phyloP scores from a whole-genome alignment of 2,113 vertebrate species.

The Hippocampus zosterae region DNA sequence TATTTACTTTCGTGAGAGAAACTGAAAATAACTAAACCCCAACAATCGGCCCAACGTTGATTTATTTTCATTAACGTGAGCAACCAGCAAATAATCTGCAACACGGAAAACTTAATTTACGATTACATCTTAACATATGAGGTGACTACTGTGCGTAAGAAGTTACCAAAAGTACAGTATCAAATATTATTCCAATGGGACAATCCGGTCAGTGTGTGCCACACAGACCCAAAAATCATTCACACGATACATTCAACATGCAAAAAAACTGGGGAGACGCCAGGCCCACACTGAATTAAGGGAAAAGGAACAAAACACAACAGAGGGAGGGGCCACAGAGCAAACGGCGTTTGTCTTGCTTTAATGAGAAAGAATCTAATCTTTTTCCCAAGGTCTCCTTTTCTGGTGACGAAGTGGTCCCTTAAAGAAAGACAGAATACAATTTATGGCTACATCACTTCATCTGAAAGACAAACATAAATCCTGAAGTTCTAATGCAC shows the following conservation, averaged over 20 bases:
- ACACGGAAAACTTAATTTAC: background rate
- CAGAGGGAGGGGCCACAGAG: no score
- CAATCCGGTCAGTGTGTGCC: no score
- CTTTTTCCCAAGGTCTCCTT: slow-evolving; percentile 60
- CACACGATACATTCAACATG: no score
- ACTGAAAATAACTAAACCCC: background rate
- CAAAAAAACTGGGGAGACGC: background rate
- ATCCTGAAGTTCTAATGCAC: background rate
- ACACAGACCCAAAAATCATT: no score
- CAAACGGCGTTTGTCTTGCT: background rate
- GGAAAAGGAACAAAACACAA: no score
- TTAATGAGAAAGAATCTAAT: slow-evolving; percentile 20
- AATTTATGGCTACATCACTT: slow-evolving; percentile 1
- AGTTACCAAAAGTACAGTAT: background rate
- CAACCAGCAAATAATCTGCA: background rate
- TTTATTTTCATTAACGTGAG: background rate
- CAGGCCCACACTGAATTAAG: no score
- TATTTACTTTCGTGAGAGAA: no score
- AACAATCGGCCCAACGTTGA: background rate
- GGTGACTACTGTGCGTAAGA: background rate
- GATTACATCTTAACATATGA: background rate
- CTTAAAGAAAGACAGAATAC: slow-evolving; percentile 33
- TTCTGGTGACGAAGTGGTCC: slow-evolving; percentile 52
- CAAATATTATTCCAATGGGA: background rate
- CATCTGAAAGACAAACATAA: background rate